A percentile compares a stretch with the other conserved stretches of the same genome.
phyloP scores from a whole-genome alignment of 2,888 invertebrate genomes.

The Volucella bombylans region DNA sequence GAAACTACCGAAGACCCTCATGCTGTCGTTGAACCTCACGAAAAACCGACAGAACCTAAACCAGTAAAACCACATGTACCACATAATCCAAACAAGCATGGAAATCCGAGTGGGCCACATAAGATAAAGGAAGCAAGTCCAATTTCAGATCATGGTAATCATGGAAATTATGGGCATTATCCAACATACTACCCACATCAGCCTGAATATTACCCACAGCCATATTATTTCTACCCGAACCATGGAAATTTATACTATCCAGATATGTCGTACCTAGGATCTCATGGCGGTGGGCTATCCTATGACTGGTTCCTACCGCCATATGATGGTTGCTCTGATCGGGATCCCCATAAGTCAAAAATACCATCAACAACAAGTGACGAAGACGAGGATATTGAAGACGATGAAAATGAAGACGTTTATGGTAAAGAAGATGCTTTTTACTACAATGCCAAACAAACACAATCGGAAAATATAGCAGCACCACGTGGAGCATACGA shows the following conservation, averaged over 20 bases:
- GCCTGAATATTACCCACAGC: constrained; percentile 24
- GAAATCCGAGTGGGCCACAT: background rate
- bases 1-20: too few species aligned
- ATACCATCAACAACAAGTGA: background rate
- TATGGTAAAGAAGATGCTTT: background rate
- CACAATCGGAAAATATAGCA: too few species aligned
- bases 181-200: constrained; percentile 31
- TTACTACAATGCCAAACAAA: background rate
- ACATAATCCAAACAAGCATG: constrained; percentile 8
- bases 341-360: background rate
- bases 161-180: background rate
- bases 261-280: background rate
- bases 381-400: background rate
- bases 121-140: background rate
- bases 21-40: too few species aligned
- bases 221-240: constrained; percentile 3
- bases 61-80: background rate
- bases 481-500: background rate
- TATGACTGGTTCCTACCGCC: constrained; percentile 7
- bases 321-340: background rate
- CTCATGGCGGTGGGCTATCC: background rate
- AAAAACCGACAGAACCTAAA: background rate
- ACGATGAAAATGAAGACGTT: constrained; percentile 2
- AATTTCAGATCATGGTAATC: constrained; percentile 2
- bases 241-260: background rate